These are phyloP conservation scores for Tympanoctomys barrerae DNA, from an alignment of 2,797 vertebrate species.

Conservation along the genomic window DNA sequence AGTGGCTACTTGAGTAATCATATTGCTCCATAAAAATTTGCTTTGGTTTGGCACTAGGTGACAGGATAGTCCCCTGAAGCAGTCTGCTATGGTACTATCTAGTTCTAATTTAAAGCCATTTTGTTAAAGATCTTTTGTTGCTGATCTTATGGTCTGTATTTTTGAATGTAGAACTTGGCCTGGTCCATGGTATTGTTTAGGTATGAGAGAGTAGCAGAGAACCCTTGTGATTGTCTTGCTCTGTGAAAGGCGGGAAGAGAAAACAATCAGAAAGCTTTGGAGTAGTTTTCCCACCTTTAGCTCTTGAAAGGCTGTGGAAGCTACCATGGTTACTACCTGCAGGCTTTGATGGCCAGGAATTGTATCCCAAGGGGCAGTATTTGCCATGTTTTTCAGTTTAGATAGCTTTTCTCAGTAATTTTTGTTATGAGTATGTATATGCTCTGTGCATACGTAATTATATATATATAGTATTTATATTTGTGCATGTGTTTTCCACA, in stretches of 20 bases:
- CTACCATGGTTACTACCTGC: not conserved
- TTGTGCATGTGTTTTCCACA: not conserved
- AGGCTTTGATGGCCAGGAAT: not conserved
- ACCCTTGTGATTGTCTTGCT: not conserved
- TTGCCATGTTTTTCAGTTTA: not conserved
- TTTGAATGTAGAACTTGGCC: not conserved
- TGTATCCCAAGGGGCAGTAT: not conserved
- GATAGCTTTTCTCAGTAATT: not conserved
- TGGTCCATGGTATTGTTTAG: not conserved
- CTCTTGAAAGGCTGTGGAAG: not conserved
- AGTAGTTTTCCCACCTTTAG: not conserved
- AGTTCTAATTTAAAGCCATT: not conserved
- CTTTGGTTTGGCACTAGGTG: conserved; percentile 68
- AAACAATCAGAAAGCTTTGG: not conserved
- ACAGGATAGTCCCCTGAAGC: conserved; percentile 35
- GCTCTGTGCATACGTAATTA: not conserved
- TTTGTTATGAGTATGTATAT: not conserved
- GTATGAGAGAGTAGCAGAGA: not conserved
- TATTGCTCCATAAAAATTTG: conserved; percentile 72
- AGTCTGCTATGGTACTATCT: conserved; percentile 14
- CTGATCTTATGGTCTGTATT: not conserved
- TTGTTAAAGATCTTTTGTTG: not conserved
- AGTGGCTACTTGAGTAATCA: conserved; percentile 78
- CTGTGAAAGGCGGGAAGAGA: not conserved
- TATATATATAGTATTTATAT: not conserved